Conservation (phyloP, 2,888 invertebrate genomes). For the Noctua comes region DNA sequence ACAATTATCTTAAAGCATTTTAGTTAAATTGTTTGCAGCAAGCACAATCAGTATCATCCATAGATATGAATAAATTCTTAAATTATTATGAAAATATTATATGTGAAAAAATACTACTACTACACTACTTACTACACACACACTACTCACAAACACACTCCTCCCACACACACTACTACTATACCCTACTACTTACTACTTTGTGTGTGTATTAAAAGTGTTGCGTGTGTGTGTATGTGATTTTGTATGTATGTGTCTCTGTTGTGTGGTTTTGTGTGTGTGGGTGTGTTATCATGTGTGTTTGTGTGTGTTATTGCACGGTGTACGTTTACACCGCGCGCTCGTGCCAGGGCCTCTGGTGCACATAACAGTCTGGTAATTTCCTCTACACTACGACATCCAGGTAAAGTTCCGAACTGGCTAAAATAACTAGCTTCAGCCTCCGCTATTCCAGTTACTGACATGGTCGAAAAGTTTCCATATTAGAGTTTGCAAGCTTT, state of each 20-base stretch:
- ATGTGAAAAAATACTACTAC: too few relatives aligned
- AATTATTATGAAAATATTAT: not conserved
- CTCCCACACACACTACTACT: too few relatives aligned
- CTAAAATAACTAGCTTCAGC: conserved; percentile 48
- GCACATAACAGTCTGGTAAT: conserved; percentile 18
- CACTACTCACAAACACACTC: too few relatives aligned
- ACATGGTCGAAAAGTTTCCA: conserved; percentile 51
- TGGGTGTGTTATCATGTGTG: too few relatives aligned
- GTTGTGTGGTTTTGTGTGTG: too few relatives aligned
- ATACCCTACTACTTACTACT: too few relatives aligned
- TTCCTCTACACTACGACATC: conserved; percentile 43
- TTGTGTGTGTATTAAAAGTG: too few relatives aligned
- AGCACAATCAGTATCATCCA: not conserved
- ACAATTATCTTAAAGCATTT: not conserved
- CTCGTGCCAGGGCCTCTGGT: not conserved
- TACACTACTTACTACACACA: too few relatives aligned
- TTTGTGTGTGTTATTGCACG: too few relatives aligned
- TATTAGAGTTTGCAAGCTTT: conserved; percentile 50
- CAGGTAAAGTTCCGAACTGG: conserved; percentile 52
- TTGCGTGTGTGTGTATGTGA: too few relatives aligned
- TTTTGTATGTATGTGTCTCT: too few relatives aligned
- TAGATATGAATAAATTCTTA: not conserved
- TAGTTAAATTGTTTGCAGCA: not conserved
- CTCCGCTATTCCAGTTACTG: conserved; percentile 26
- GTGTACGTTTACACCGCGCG: not conserved